A percentile compares a stretch with the other conserved stretches of the same genome.
Conservation (phyloP, 1,140 invertebrate species). For the Pentalonia nigronervosa region DNA sequence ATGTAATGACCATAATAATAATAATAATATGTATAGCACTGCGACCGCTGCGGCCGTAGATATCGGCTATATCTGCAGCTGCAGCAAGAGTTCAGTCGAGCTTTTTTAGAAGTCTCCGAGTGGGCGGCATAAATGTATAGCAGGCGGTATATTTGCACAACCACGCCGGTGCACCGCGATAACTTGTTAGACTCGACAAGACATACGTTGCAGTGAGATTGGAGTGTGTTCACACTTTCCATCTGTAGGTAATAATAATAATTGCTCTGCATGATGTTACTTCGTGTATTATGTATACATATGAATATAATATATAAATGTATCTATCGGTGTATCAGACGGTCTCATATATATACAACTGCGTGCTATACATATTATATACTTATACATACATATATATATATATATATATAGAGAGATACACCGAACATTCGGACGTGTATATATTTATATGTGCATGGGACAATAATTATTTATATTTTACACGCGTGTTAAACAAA, state of each 20-base stretch:
- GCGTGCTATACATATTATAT: not conserved
- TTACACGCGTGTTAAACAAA: constrained; percentile 49
- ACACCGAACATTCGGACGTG: not conserved
- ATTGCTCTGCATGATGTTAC: constrained; percentile 58
- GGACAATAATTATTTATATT: constrained; percentile 42
- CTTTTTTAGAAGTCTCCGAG: constrained; percentile 39
- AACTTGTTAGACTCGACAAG: constrained; percentile 48
- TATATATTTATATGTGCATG: not conserved
- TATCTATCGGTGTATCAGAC: not conserved
- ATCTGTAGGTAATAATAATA: constrained; percentile 1
- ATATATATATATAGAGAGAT: not conserved
- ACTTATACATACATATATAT: not conserved
- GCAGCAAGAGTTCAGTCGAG: not conserved
- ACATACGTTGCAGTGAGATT: not conserved
- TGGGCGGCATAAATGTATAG: constrained; percentile 28
- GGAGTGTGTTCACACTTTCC: constrained; percentile 44
- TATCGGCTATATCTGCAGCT: not conserved
- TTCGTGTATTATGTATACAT: not conserved
- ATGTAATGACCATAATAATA: not conserved
- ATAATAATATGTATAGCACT: not conserved
- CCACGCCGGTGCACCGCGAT: not conserved
- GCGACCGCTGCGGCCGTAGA: too few relatives aligned
- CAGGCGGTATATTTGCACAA: constrained; percentile 27
- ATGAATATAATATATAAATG: not conserved
- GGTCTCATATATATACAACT: not conserved